phyloP scores from a whole-genome alignment of 1,140 invertebrate genomes.

The Pomacea maculata region DNA sequence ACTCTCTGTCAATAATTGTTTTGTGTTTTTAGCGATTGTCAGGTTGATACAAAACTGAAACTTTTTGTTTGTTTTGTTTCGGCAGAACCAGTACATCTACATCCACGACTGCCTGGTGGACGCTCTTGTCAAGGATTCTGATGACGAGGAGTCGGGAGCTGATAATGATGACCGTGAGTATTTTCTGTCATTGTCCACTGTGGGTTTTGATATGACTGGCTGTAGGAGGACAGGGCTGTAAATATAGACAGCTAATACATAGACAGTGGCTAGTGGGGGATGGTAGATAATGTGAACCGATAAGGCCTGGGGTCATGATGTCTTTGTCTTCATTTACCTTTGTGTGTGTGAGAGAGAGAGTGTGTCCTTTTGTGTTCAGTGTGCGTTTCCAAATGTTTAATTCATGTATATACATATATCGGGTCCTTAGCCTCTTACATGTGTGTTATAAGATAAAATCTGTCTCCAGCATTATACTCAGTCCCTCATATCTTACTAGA shows the following conservation, averaged over 20 bases:
- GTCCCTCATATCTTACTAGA: no score
- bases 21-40: not conserved
- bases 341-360: not conserved
- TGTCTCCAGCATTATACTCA: no score
- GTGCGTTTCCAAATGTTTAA: no score
- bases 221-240: not conserved
- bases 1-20: not conserved
- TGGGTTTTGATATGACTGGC: not conserved
- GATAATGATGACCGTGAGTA: conserved; percentile 35
- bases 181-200: not conserved
- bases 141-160: conserved; percentile 19
- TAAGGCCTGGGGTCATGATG: not conserved
- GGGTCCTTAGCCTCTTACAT: no score
- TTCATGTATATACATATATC: no score
- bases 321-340: no score
- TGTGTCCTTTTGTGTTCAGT: not conserved
- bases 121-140: conserved; percentile 72
- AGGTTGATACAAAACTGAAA: not conserved
- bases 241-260: not conserved
- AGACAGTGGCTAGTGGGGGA: not conserved
- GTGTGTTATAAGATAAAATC: no score
- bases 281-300: not conserved
- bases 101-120: conserved; percentile 92
- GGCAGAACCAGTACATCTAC: conserved; percentile 95
- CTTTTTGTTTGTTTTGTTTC: not conserved